A percentile compares a stretch with the other conserved stretches of the same genome.
phyloP scores from a whole-genome alignment of 2,797 vertebrate species.

The Melanotaenia pygmaea region DNA sequence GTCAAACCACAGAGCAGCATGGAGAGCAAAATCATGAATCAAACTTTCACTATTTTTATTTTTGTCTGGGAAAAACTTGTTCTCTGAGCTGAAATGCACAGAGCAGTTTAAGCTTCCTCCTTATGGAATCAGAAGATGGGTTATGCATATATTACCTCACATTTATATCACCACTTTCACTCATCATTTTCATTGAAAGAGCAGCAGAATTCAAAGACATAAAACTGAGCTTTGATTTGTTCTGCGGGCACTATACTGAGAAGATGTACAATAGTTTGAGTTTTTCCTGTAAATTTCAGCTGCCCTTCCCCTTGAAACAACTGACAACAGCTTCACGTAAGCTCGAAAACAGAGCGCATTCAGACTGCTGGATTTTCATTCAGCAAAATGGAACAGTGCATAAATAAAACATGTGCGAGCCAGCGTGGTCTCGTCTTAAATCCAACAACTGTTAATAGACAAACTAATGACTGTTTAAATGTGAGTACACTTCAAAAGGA shows the following conservation, averaged over 20 bases:
- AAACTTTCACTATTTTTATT: slow-evolving; percentile 11
- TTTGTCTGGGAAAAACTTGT: slow-evolving; percentile 19
- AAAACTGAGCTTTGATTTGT: slow-evolving; percentile 16
- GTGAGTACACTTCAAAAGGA: not conserved
- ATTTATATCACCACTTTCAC: slow-evolving; percentile 49
- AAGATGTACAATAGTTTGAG: slow-evolving; percentile 30
- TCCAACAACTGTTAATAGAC: not conserved
- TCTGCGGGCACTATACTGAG: slow-evolving; percentile 24
- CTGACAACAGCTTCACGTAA: slow-evolving; percentile 32
- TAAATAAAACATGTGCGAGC: not conserved
- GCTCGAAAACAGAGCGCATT: slow-evolving; percentile 22
- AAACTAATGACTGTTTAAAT: not conserved
- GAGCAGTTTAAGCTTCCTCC: slow-evolving; percentile 24
- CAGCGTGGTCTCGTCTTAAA: not conserved
- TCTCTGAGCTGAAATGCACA: slow-evolving; percentile 17
- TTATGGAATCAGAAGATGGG: slow-evolving; percentile 57
- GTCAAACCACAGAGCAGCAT: slow-evolving; percentile 7
- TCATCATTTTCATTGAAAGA: slow-evolving; percentile 2
- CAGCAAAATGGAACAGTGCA: slow-evolving; percentile 53
- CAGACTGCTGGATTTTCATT: slow-evolving; percentile 44
- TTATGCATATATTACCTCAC: slow-evolving; percentile 67
- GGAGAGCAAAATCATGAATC: slow-evolving; percentile 39
- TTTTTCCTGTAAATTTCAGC: slow-evolving; percentile 19
- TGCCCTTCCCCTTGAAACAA: slow-evolving; percentile 20
- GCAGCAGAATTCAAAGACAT: not conserved